Evolutionary conservation across 2,888 invertebrate genomes (phyloP).

Genomic region (Megalurothrips usitatus): DNA sequence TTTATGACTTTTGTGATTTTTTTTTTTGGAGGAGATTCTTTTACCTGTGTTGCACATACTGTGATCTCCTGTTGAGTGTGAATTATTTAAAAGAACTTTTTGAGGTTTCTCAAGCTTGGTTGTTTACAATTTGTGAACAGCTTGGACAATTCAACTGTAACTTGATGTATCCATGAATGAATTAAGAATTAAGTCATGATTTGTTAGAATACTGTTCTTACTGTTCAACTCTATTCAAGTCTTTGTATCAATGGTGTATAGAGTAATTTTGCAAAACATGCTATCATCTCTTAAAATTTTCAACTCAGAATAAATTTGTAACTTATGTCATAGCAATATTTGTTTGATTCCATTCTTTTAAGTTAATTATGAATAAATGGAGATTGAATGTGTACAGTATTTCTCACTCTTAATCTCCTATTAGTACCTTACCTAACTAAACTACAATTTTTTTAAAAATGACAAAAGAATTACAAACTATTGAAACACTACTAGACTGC

Average conservation of each 20-base stretch:
- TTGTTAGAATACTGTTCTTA: no score
- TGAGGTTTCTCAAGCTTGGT: background rate
- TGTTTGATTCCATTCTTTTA: background rate
- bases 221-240: no score
- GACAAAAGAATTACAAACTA: no score
- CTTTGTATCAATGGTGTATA: no score
- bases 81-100: background rate
- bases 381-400: background rate
- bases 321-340: background rate
- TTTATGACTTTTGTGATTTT: slow-evolving; percentile 10
- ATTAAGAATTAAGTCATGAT: no score
- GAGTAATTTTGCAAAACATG: no score
- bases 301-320: background rate
- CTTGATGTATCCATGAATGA: no score
- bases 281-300: background rate
- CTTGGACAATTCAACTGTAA: background rate
- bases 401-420: background rate
- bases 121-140: background rate
- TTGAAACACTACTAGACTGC: no score
- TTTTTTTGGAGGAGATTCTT: background rate
- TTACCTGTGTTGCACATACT: slow-evolving; percentile 15
- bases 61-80: slow-evolving; percentile 5
- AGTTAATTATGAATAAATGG: slow-evolving; percentile 1
- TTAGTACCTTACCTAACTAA: no score
- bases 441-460: background rate